Evolutionary conservation across 2,888 invertebrate genomes (phyloP).

Genomic region (Drosophila atroscutellata): DNA sequence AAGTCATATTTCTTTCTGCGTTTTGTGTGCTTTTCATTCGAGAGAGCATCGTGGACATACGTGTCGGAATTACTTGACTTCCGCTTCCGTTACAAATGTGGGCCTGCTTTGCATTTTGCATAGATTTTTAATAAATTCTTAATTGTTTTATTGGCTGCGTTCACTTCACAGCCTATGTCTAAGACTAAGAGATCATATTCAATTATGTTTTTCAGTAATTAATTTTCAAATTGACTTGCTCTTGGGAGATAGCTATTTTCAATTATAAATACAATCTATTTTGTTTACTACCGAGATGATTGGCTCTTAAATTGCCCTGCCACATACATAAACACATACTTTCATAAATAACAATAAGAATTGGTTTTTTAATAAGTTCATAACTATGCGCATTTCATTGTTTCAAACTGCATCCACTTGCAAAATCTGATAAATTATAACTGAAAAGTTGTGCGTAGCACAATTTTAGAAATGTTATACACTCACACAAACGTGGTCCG

Average conservation of each 20-base stretch:
- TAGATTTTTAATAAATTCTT: conserved; percentile 14
- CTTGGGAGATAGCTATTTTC: neutral
- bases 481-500: neutral
- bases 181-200: neutral
- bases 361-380: conserved; percentile 32
- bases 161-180: neutral
- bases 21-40: conserved; percentile 70
- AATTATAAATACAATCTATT: neutral
- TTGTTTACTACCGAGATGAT: neutral
- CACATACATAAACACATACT: neutral
- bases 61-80: conserved; percentile 79
- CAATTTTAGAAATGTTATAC: conserved; percentile 16
- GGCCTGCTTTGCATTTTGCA: conserved; percentile 2
- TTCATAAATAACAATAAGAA: neutral
- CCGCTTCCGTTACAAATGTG: conserved; percentile 47
- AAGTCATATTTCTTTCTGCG: conserved; percentile 74
- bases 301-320: conserved; percentile 5
- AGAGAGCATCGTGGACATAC: conserved; percentile 77
- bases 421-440: conserved; percentile 72
- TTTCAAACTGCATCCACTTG: conserved; percentile 64
- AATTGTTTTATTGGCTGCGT: conserved; percentile 31
- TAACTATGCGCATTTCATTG: conserved; percentile 62
- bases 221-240: neutral
- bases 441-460: conserved; percentile 37
- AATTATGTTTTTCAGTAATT: conserved; percentile 1